These are phyloP conservation scores for Julus scanicus DNA, from an alignment of 2,888 invertebrate genomes.

Conservation along the genomic window DNA sequence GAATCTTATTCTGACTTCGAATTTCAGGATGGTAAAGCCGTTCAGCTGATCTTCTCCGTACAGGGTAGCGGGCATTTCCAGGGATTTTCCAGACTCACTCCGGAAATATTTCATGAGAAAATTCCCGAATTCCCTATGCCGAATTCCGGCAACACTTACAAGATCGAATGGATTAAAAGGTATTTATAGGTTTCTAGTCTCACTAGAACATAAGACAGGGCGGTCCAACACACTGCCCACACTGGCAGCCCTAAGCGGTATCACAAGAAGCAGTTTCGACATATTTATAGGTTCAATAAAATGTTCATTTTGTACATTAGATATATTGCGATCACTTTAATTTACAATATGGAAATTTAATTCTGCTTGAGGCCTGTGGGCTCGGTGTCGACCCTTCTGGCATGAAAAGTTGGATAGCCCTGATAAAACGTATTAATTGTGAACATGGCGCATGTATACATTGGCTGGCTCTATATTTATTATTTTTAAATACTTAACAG, in stretches of 20 bases:
- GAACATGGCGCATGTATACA: no score
- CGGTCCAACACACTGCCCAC: no score
- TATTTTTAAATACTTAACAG: conserved; percentile 61
- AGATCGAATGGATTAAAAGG: conserved; percentile 69
- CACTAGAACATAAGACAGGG: neutral
- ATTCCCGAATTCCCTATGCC: conserved; percentile 65
- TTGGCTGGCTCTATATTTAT: no score
- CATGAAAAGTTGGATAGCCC: no score
- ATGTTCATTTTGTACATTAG: no score
- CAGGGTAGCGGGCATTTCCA: conserved; percentile 70
- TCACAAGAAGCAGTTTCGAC: no score
- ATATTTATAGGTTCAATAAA: no score
- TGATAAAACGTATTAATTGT: no score
- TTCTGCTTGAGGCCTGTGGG: no score
- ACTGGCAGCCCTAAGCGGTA: no score
- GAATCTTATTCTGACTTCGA: conserved; percentile 54
- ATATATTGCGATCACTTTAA: neutral
- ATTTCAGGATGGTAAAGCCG: conserved; percentile 65
- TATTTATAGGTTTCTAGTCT: conserved; percentile 58
- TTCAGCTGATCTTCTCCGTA: conserved; percentile 70
- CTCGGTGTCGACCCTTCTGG: no score
- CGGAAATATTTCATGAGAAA: conserved; percentile 63
- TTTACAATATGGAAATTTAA: neutral
- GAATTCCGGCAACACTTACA: conserved; percentile 65
- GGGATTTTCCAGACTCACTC: conserved; percentile 67